Evolutionary conservation across 2,797 vertebrate species (phyloP), one percentile per base, ranked within the genome.

Genomic region (Anguilla megastoma): DNA sequence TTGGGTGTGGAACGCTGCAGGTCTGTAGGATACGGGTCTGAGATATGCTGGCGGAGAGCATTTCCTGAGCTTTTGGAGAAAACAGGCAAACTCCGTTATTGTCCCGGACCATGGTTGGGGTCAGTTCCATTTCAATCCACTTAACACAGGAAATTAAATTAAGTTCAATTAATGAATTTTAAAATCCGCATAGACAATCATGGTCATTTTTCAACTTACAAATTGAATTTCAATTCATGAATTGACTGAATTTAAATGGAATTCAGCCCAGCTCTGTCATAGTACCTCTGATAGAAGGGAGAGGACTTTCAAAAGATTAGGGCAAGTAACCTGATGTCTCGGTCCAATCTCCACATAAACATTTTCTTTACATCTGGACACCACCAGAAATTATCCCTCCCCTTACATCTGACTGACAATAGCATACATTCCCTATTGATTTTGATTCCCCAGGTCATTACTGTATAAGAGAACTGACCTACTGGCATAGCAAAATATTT

Each of bases 11-110:
- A 89, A 97, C 95, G 0, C 95, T 96, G 90, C 97, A 97, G 0
- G 97, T 97, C 92, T 97, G 97, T 80, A 97, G 95, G 92, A 96
- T 96, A 21, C 97, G 95, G 63, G 96, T 97, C 92, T 97, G 97
- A 89, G 97, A 98, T 52, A 97, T 96, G 88, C 97, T 97, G 92
- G 96, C 97, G 87, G 97, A 97, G n/a, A 98, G 91, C 95, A 97
- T 96, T 93, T 98, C 97, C 93, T 97, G 96, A 93, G 95, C 95
- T 94, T 92, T 71, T 50, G 88, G 48, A 41, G 54, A 91, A 36
- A 52, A 21, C 86, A 50, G 84, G 12, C 50, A 63, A 79, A 74
- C 74, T n/a, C 5, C 30, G 36, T 87, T 63, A 89, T 56, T 87
- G 82, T 76, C 63, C 84, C 3, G 74, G 87, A 71, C 84, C 74